Base-by-base conservation (phyloP, 2,888 invertebrate species). In the Scaptomyza tumidula region DNA sequence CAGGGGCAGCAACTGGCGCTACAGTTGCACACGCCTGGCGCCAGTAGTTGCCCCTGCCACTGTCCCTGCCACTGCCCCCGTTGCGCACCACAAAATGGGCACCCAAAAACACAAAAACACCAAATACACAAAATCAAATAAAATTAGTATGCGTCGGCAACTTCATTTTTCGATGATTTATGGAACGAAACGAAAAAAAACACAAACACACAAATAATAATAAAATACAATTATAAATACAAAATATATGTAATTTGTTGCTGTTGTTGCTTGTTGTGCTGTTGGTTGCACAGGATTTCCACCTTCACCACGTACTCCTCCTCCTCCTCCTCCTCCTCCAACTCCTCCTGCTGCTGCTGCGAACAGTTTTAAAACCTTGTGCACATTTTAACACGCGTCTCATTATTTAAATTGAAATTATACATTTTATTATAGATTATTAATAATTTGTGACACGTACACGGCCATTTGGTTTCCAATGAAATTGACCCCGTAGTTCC, bases 391-490 rank as follows among this genome's bases (percentile, higher is more conserved):
- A 75, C 85, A 86, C 85, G 89, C 89, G 79, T 68, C 89, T 86
- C 85, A 85, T 85, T 88, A 85, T 84, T 73, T 78, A 86, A 78
- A 71, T 75, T 61, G 60, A 85, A 88, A 88, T 88, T 78, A 86
- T 88, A 75, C 81, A 60, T 84, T 85, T 86, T 86, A 83, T 88
- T 88, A 79, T 71, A 68, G 88, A 88, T 85, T 85, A 87, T 85
- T 86, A 88, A 86, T 85, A 85, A 85, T 85, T 83, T 85, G 87
- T 78, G 87, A 85, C 85, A 85, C 85, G 85, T 85, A 85, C 60
- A 35, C 49, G 55, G 45, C 53, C 69, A 73, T 70, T 41, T 71
- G 79, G 58, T 68, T 84, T 84, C 86, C 87, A 86, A 68, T 66
- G 86, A 86, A 86, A 76, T 67, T 57, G 60, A 39, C 14, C 43